Base-by-base conservation (phyloP, 2,113 vertebrate species). In the Dipodomys spectabilis region DNA sequence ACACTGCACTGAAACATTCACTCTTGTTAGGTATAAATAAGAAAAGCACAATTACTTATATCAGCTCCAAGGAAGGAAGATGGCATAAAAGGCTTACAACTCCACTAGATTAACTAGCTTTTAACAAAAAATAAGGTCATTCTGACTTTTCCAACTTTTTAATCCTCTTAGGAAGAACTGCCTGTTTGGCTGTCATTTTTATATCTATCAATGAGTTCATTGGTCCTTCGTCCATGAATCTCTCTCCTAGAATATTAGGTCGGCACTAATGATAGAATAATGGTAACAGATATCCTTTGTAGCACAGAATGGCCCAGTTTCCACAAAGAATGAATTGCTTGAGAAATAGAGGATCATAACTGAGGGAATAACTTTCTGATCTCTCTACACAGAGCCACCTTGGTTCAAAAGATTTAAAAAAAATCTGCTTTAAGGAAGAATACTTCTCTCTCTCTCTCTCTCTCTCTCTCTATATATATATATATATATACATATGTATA, bases 61-160 rank as follows among this genome's bases (percentile, higher is more conserved):
- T 45, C 12, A 65, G 10, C 71, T 25, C 18, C 68, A 28, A 12
- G 23, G 19, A 84, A 60, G n/a, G 57, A 74, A 39, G 10, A 65
- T 53, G 6, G 49, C 93, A 79, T 6, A 32, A 68, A 92, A 89
- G 44, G 28, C 4, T 73, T 72, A 64, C 68, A 30, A 89, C 82
- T 84, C 84, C 81, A 28, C 88, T 65, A 45, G 35, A 83, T 72
- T 75, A 83, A 7, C 8, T 65, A 73, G 75, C 53, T 57, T 92
- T 90, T 44, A 27, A 82, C 68, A 74, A 84, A 92, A 60, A 12
- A 65, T 85, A 5, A 44, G 72, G 65, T 30, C 3, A 23, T 60
- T 93, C 27, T 86, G 30, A 82, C 16, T 65, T 23, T 72, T 86
- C 22, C 25, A 67, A 83, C 53, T 95, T 94, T 35, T 82, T 78